Percentiles rank a stretch among this genome's conserved stretches.
These are phyloP conservation scores for Amyelois transitella DNA, from an alignment of 1,140 invertebrate genomes.

Conservation along the genomic window DNA sequence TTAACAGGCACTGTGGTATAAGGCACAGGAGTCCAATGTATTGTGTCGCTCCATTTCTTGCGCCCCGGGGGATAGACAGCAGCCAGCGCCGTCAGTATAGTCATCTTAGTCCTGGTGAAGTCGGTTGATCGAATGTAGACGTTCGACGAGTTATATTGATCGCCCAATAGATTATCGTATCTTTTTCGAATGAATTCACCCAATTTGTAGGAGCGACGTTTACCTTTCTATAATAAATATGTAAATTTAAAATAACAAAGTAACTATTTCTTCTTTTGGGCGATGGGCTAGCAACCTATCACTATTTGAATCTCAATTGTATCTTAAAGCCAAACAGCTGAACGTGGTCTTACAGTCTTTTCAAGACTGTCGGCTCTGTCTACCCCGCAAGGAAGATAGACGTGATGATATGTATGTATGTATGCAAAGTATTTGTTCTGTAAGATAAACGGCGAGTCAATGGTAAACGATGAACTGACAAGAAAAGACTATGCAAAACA, in stretches of 20 bases:
- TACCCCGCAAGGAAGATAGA: no score
- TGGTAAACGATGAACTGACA: no score
- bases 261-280: no score
- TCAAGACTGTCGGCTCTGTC: no score
- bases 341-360: no score
- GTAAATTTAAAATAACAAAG: not conserved
- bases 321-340: no score
- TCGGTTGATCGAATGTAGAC: constrained; percentile 18
- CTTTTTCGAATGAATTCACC: not conserved
- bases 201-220: not conserved
- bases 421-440: no score
- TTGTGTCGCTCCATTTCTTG: constrained; percentile 10
- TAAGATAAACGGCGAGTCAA: no score
- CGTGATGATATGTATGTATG: no score
- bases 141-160: not conserved
- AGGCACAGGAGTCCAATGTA: constrained; percentile 22
- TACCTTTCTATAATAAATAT: not conserved
- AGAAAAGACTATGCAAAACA: no score
- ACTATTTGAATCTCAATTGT: no score
- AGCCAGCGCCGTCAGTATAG: constrained; percentile 16
- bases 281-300: no score
- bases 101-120: constrained; percentile 26
- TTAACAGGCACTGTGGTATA: constrained; percentile 24
- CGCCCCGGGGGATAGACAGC: constrained; percentile 14
- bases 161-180: not conserved